Evolutionary conservation across 2,113 vertebrate species (phyloP), one percentile per base, ranked within the genome.

Genomic region (Electrona antarctica): DNA sequence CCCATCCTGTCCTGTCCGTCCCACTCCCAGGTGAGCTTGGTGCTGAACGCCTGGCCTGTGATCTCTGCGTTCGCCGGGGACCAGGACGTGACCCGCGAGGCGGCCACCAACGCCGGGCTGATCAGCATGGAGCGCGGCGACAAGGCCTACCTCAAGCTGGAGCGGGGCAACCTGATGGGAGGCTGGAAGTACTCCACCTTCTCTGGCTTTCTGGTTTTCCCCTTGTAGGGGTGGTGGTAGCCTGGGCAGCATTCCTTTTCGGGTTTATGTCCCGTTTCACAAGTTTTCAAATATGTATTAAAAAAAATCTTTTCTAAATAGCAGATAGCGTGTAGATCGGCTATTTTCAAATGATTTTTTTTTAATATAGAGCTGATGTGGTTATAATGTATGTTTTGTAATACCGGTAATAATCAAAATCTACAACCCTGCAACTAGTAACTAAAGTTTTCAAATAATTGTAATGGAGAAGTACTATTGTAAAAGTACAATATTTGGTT

Each of bases 141-240:
- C 90, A 92, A 94, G n/a, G 93, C 92, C n/a, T 94, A 93, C 79
- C 93, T 96, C 67, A 95, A 94, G 77, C 93, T 96, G 60, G 95
- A 95, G 77, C 83, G 92, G 71, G 95, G 95, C 21, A 96, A 95
- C 80, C 91, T 96, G 59, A 94, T 95, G 89, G 95, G 95, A 1
- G 95, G 95, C 10, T 96, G 95, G 95, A 96, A 96, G 79, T 96
- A 93, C 72, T 96, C 95, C 46, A 96, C 94, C 8, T 96, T 96
- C 90, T 96, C 95, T 0, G 95, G 95, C 62, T 96, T 96, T 77
- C 92, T 96, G 66, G 94, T 96, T 56, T 96, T 96, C 60, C 95
- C 95, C 0, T 87, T 96, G 75, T 96, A 90, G 66, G 58, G 52
- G 15, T 8, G 46, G 14, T 12, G 50, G 41, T 52, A 13, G 7